Base-by-base conservation (phyloP, 2,888 invertebrate genomes). In the Cetonia aurata region DNA sequence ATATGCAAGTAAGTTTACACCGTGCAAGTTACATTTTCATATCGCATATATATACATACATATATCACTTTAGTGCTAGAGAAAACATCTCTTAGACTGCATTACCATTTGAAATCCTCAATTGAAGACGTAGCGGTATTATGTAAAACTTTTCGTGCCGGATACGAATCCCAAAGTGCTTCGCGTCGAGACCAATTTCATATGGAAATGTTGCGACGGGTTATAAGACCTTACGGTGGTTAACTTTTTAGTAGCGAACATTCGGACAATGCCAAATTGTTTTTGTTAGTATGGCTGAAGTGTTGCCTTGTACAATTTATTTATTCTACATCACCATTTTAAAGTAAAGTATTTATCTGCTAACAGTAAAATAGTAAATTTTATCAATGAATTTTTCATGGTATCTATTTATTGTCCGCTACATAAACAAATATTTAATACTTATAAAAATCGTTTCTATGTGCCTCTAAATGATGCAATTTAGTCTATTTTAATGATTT, bases 81-180 rank as follows among this genome's bases (percentile, higher is more conserved):
- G 56, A 9, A 56, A 37, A 56, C 17, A 56, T 17, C 41, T 56
- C 56, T 17, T 56, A 41, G 17, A 56, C 37, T 41, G 41, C 44
- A 59, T 59, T 59, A 59, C 44, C 17, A 42, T 59, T 59, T 59
- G 44, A 59, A 59, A 59, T 59, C 42, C 17, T 13, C 25, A 59
- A 44, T 44, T 44, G 44, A 17, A 44, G 19, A 59, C 44, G 59
- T 44, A 59, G 19, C 41, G 6, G 56, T 25, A 59, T 59, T 59
- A 44, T 59, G 44, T 37, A 33, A 59, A 59, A 44, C 59, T 25
- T 44, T 46, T 3, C 25, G 25, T 44, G 59, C 44, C 25, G 13
- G 44, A n/a, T 13, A 1, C n/a, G 25, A 59, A 44, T 19, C 44
- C 44, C 19, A 19, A 44, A 59, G 15, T 59, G 59, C 59, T 25